Evolutionary conservation across 2,888 invertebrate genomes (phyloP), one percentile per base, ranked within the genome.

Genomic region (Drosophila longiperda): DNA sequence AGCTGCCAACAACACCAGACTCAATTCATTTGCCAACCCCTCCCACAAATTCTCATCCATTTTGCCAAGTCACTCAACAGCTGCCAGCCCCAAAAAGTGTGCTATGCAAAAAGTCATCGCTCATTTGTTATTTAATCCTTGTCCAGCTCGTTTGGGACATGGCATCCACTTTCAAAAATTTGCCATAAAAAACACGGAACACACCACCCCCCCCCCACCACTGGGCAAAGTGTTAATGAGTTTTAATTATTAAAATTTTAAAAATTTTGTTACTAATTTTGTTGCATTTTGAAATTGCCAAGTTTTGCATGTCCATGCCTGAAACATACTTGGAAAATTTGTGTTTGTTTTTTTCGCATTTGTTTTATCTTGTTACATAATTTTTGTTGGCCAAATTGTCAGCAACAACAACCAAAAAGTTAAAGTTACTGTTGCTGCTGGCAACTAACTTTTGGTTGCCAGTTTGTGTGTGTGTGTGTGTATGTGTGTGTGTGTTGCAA

Each of bases 61-160:
- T 40, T 63, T 50, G 12, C 49, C 26, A 15, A 65, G 52, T 54
- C 64, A 65, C 45, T 54, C 61, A 66, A 77, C 69, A 66, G 42
- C 42, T 34, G 2, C 45, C 40, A 38, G 0, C 38, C 29, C 70
- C 59, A 53, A 76, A 80, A 82, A 87, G 79, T 76, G 70, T 79
- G 83, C 83, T 72, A 42, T 57, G 29, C 66, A 34, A 68, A 86
- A 80, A 90, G 89, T 75, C 87, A 90, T 90, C 74, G 83, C 90
- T 90, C 85, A 86, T 86, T 89, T 87, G 90, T 80, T 90, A 86
- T 86, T 89, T 89, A 89, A 80, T 90, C 89, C 72, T 80, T 70
- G 87, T 71, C 84, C 90, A 73, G 87, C 20, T 36, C 66, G 49
- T 57, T 59, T 54, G 67, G 55, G 58, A 55, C 68, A 63, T 60